Percentiles rank a stretch among this genome's conserved stretches.
Conservation (phyloP, 2,888 invertebrate genomes). For the Ferrisia virgata region DNA sequence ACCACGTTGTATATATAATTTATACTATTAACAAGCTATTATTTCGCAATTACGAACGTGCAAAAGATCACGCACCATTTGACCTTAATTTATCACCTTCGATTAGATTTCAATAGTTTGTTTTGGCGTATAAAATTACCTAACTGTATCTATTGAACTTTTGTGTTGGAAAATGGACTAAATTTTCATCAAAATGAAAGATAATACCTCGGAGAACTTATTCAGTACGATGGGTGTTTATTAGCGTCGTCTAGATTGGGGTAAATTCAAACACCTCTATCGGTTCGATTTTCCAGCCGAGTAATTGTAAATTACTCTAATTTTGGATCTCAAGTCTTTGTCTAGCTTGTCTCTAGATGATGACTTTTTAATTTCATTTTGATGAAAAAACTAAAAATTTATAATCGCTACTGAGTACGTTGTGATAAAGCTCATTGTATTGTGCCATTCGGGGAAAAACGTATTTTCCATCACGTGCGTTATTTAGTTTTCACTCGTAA, state of each 20-base stretch:
- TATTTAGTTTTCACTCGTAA: not conserved
- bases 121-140: not conserved
- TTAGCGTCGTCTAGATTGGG: not conserved
- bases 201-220: not conserved
- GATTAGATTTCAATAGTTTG: not conserved
- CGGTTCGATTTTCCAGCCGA: not conserved
- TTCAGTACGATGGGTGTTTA: not conserved
- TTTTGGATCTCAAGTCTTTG: not conserved
- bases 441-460: not conserved
- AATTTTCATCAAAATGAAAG: not conserved
- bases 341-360: not conserved
- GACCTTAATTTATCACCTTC: not conserved
- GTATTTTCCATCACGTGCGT: slow-evolving; percentile 8
- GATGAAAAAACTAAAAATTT: not conserved
- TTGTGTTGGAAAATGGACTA: not conserved
- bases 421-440: not conserved
- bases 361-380: not conserved
- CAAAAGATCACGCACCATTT: not conserved
- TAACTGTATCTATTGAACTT: not conserved
- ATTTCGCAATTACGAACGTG: not conserved
- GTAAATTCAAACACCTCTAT: not conserved
- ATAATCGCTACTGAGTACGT: not conserved
- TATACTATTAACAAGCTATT: not conserved
- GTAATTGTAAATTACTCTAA: not conserved
- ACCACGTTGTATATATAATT: not conserved